Conservation (phyloP, 1,140 invertebrate species). For the Bactericera cockerelli region DNA sequence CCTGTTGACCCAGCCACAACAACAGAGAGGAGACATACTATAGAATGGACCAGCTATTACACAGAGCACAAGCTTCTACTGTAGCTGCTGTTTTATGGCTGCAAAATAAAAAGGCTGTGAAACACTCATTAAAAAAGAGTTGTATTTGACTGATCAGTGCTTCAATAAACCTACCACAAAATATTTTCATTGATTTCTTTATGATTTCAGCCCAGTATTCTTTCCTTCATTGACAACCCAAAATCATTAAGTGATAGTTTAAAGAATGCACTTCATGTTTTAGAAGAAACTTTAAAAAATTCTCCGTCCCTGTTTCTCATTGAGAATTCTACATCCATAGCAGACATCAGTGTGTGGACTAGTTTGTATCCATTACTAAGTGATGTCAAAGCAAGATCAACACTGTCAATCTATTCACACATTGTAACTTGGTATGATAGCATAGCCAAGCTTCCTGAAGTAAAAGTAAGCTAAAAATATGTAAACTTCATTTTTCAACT, state of each 20-base stretch:
- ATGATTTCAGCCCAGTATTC: constrained; percentile 7
- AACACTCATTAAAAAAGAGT: no score
- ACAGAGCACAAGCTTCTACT: no score
- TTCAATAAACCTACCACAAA: no score
- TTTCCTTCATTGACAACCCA: constrained; percentile 7
- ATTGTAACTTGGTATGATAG: constrained; percentile 28
- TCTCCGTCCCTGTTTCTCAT: constrained; percentile 14
- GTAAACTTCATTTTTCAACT: no score
- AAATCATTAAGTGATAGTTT: constrained; percentile 5
- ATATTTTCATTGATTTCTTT: no score
- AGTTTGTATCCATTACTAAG: constrained; percentile 26
- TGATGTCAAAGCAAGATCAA: constrained; percentile 20
- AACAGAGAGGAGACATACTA: no score
- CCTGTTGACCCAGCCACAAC: no score
- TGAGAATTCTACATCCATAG: constrained; percentile 22
- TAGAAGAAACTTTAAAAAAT: neutral
- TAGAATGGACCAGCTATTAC: no score
- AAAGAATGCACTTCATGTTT: neutral
- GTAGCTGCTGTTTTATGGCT: no score
- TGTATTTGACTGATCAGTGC: no score
- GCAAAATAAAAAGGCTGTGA: no score
- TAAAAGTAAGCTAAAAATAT: constrained; percentile 22
- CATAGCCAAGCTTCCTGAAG: constrained; percentile 20
- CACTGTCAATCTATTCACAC: constrained; percentile 19
- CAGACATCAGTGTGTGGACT: constrained; percentile 27